Evolutionary conservation across 64 coral and sea anemone species (phyloP), one percentile per base, ranked within the genome.

Genomic region (Actinia tenebrosa): DNA sequence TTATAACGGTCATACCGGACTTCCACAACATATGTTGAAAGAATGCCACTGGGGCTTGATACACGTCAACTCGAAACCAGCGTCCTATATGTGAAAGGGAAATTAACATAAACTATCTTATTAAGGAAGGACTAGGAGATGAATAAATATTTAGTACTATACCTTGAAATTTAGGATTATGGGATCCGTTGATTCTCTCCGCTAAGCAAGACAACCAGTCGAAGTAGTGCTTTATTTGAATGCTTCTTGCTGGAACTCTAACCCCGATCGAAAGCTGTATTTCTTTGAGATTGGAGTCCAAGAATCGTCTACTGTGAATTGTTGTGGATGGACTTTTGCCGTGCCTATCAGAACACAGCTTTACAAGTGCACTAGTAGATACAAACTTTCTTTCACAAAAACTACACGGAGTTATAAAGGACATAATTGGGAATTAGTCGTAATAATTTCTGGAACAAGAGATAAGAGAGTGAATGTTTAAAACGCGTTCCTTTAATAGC

Each of bases 91-190:
- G 17, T 81, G 16, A 45, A 20, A 50, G 22, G 16, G 27, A 26
- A 77, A 79, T 79, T 79, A 25, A 81, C 22, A 37, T 81, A 81
- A 8, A 19, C 15, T 20, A 50, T n/a, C 5, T 19, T 81, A 53
- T 7, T 81, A 81, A 19, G 7, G 11, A 79, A 3, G 45, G 18
- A 78, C 0, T 47, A 80, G 16, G 37, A 53, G 1, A 47, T 50
- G 16, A 53, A 81, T 53, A 10, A 19, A 50, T 81, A n/a, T 18
- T 50, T 37, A 81, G 30, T 37, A 37, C 30, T 37, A 14, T 81
- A 81, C 79, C 79, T 81, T 81, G 44, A 9, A 81, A 50, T 81
- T 81, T 45, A 10, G 79, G 79, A 81, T 81, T 3, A 50, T 81
- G 79, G 1, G 79, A 17, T 20, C 46, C 50, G 16, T 81, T 81